These are phyloP conservation scores for Spodoptera frugiperda DNA, from an alignment of 1,140 invertebrate genomes.

Conservation along the genomic window DNA sequence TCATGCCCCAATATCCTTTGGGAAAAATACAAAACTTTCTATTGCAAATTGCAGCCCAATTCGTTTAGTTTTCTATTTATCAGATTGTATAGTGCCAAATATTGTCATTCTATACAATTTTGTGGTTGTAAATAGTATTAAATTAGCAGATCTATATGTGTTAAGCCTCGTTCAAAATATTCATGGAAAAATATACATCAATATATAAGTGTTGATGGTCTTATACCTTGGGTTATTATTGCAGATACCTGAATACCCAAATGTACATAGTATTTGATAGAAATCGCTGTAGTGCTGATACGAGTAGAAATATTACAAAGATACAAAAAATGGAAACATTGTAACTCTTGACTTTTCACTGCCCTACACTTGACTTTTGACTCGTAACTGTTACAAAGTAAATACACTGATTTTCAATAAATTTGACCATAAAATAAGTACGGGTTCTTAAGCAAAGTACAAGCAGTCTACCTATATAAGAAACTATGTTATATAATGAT, in stretches of 20 bases:
- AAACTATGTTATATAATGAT: no score
- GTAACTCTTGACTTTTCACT: constrained; percentile 20
- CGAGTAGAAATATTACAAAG: not conserved
- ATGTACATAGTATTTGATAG: not conserved
- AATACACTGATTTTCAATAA: constrained; percentile 26
- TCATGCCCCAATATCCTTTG: not conserved
- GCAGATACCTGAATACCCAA: not conserved
- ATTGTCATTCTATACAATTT: constrained; percentile 54
- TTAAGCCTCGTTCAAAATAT: constrained; percentile 14
- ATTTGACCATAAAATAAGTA: constrained; percentile 21
- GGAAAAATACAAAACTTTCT: not conserved
- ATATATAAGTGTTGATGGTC: not conserved
- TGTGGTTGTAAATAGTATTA: constrained; percentile 43
- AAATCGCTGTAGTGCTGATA: not conserved
- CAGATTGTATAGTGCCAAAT: constrained; percentile 59
- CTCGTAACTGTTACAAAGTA: constrained; percentile 19
- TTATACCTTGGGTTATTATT: not conserved
- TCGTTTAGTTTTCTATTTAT: constrained; percentile 22
- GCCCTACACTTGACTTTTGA: constrained; percentile 15
- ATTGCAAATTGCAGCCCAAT: not conserved
- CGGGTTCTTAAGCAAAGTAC: constrained; percentile 26
- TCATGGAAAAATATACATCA: not conserved
- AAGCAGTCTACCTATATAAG: constrained; percentile 13
- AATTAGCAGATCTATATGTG: constrained; percentile 1
- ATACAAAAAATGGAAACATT: constrained; percentile 12